Conservation (phyloP, 2,797 vertebrate species). For the Erithacus rubecula region DNA sequence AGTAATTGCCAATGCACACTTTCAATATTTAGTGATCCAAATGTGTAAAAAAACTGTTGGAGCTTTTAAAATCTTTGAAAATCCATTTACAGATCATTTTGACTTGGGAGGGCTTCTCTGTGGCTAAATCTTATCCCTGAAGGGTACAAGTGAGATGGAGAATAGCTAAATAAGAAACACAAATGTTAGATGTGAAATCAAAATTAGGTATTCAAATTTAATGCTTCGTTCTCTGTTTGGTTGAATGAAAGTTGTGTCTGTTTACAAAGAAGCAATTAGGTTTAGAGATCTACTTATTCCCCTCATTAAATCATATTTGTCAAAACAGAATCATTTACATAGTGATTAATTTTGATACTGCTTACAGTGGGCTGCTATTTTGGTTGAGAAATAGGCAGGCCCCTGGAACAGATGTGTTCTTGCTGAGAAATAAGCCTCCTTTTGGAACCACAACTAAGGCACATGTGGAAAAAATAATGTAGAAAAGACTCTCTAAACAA, state of each 20-base stretch:
- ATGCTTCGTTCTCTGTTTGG: neutral
- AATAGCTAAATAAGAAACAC: neutral
- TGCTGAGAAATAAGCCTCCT: neutral
- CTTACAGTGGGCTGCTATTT: neutral
- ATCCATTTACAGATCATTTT: neutral
- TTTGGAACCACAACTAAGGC: neutral
- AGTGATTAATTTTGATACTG: neutral
- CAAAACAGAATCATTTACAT: neutral
- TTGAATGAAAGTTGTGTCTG: neutral
- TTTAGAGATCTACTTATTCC: neutral
- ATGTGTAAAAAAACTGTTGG: neutral
- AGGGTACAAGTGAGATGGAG: neutral
- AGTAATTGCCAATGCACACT: neutral
- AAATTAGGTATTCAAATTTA: neutral
- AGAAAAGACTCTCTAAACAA: neutral
- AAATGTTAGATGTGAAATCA: neutral
- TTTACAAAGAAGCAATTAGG: conserved; percentile 1
- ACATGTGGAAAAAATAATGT: neutral
- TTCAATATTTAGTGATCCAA: neutral
- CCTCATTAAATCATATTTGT: neutral
- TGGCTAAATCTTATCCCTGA: neutral
- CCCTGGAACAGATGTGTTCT: neutral
- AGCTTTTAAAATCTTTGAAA: neutral
- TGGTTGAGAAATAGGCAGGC: neutral
- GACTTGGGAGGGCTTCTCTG: neutral